A percentile compares a stretch with the other conserved stretches of the same genome.
These are phyloP conservation scores for Coenonympha arcania DNA, from an alignment of 2,888 invertebrate species.

Conservation along the genomic window DNA sequence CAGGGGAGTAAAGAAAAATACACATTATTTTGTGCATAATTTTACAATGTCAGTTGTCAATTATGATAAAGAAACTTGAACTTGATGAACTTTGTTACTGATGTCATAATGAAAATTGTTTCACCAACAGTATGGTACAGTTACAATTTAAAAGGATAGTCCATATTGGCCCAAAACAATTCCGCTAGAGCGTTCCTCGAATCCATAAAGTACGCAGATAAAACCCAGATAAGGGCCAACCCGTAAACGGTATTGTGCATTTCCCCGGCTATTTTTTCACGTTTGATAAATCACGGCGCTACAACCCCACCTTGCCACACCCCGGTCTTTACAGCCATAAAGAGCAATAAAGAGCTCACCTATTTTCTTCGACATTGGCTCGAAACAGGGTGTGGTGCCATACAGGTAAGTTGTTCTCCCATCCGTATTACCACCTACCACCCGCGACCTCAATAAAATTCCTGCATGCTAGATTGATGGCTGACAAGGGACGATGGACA, in stretches of 20 bases:
- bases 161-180: slow-evolving; percentile 4
- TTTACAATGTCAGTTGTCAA: too few relatives aligned
- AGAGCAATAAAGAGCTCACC: slow-evolving; percentile 47
- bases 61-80: too few relatives aligned
- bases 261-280: slow-evolving; percentile 24
- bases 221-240: slow-evolving; percentile 23
- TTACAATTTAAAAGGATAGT: too few relatives aligned
- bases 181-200: slow-evolving; percentile 17
- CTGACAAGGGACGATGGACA: too few relatives aligned
- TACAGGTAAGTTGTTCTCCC: slow-evolving; percentile 42
- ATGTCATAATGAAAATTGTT: too few relatives aligned
- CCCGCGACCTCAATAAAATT: slow-evolving; percentile 22
- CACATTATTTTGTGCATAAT: too few relatives aligned
- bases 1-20: too few relatives aligned
- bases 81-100: too few relatives aligned
- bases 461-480: slow-evolving; percentile 23
- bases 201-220: slow-evolving; percentile 23
- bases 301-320: slow-evolving; percentile 52
- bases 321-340: slow-evolving; percentile 29
- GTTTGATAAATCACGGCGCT: slow-evolving; percentile 54
- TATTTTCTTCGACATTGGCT: slow-evolving; percentile 59
- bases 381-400: slow-evolving; percentile 54
- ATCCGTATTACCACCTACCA: slow-evolving; percentile 34
- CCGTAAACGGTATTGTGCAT: slow-evolving; percentile 22
- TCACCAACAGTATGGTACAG: too few relatives aligned